phyloP scores from a whole-genome alignment of 2,888 invertebrate species.

The Cataglyphis altisquamis region DNA sequence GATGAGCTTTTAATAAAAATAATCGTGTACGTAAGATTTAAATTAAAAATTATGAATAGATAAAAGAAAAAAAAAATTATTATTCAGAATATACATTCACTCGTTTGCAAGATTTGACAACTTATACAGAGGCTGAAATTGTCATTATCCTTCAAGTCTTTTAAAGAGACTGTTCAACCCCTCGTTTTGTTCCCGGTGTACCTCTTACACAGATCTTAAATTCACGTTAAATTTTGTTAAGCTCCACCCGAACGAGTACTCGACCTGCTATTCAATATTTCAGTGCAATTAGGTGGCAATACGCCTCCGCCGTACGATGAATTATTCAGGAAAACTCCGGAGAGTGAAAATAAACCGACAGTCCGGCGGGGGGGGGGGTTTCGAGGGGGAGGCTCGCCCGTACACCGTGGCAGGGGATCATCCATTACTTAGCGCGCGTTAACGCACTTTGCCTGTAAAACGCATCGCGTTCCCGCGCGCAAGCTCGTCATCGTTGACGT shows the following conservation, averaged over 20 bases:
- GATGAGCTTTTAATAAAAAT: background rate
- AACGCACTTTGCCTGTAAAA: conserved; percentile 75
- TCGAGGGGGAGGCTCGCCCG: conserved; percentile 18
- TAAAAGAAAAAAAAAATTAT: background rate
- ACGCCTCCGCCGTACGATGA: conserved; percentile 72
- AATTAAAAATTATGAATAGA: background rate
- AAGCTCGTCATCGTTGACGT: conserved; percentile 63
- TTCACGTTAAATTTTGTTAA: conserved; percentile 80
- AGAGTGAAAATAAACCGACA: conserved; percentile 74
- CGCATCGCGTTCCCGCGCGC: conserved; percentile 35
- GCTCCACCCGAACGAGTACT: conserved; percentile 66
- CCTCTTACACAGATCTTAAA: conserved; percentile 66
- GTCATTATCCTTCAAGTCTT: conserved; percentile 5
- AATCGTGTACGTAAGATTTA: background rate
- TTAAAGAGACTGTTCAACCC: conserved; percentile 29
- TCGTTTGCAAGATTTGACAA: background rate
- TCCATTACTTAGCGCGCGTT: conserved; percentile 74
- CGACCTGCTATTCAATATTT: conserved; percentile 76
- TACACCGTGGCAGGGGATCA: conserved; percentile 52
- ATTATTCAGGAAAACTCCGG: conserved; percentile 79
- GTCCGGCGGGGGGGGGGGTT: conserved; percentile 37
- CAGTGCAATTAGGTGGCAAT: conserved; percentile 77
- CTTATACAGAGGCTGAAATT: background rate
- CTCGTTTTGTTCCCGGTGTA: background rate
- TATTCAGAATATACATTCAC: background rate